Evolutionary conservation across 2,888 invertebrate species (phyloP).

Genomic region (Ommatoiulus sabulosus): DNA sequence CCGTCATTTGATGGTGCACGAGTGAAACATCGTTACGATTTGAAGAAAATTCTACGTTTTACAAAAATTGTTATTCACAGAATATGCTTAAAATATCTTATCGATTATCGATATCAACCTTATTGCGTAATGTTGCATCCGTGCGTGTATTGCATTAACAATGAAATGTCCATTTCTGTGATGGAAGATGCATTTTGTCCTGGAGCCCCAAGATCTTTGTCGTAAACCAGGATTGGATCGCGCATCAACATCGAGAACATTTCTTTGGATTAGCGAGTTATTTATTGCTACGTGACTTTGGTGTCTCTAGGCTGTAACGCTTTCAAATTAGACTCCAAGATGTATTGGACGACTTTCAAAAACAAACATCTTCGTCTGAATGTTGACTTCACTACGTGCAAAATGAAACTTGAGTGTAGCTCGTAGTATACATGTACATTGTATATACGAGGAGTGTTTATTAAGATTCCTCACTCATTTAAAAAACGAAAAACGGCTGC

Average conservation of each 20-base stretch:
- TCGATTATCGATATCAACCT: not conserved
- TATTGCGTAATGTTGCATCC: not conserved
- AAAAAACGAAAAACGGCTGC: too few species aligned
- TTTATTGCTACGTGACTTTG: not conserved
- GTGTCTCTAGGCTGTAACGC: not conserved
- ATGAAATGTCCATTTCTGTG: not conserved
- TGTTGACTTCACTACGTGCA: not conserved
- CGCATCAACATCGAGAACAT: not conserved
- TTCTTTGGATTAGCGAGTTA: not conserved
- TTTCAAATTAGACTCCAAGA: conserved; percentile 8
- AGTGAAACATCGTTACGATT: too few species aligned
- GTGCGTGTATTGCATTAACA: not conserved
- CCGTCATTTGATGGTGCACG: too few species aligned
- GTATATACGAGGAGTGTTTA: not conserved
- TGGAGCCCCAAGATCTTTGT: not conserved
- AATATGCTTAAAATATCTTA: too few species aligned
- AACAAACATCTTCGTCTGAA: not conserved
- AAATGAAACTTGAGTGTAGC: not conserved
- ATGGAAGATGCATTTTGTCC: not conserved
- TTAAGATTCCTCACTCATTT: too few species aligned
- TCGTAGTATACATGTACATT: not conserved
- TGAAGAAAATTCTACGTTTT: too few species aligned
- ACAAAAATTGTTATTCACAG: too few species aligned
- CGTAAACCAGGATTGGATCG: not conserved
- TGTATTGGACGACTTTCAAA: not conserved